phyloP scores from a whole-genome alignment of 2,888 invertebrate species.

The Cosmia trapezina region DNA sequence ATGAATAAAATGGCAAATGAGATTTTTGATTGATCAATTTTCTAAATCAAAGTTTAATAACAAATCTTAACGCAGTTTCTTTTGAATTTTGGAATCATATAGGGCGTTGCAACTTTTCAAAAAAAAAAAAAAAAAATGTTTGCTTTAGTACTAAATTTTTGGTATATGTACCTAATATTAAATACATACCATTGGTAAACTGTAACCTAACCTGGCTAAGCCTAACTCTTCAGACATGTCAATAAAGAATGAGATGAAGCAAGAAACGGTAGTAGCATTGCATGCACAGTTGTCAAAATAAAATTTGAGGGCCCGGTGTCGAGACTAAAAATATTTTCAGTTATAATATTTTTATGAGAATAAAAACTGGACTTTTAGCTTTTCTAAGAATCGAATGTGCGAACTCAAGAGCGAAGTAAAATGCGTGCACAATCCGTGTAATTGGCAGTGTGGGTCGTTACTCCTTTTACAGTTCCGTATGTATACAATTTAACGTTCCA shows the following conservation, averaged over 20 bases:
- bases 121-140: not conserved
- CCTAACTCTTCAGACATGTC: not conserved
- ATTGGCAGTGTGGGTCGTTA: slow-evolving; percentile 71
- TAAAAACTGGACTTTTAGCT: slow-evolving; percentile 50
- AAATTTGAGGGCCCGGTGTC: not conserved
- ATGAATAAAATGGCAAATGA: slow-evolving; percentile 63
- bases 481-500: slow-evolving; percentile 15
- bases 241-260: not conserved
- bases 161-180: too few relatives aligned
- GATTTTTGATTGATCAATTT: slow-evolving; percentile 66
- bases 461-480: slow-evolving; percentile 63
- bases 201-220: not conserved
- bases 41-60: slow-evolving; percentile 59
- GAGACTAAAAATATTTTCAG: slow-evolving; percentile 13
- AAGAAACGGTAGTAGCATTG: not conserved
- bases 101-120: not conserved
- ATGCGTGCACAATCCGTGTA: slow-evolving; percentile 65
- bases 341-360: slow-evolving; percentile 45
- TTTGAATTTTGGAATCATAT: not conserved
- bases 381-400: slow-evolving; percentile 60
- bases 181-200: not conserved
- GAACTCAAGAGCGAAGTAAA: slow-evolving; percentile 57
- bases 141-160: not conserved
- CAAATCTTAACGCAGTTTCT: slow-evolving; percentile 28
- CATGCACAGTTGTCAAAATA: not conserved